Conservation (phyloP, 2,888 invertebrate genomes). For the Amblyjoppa proteus region DNA sequence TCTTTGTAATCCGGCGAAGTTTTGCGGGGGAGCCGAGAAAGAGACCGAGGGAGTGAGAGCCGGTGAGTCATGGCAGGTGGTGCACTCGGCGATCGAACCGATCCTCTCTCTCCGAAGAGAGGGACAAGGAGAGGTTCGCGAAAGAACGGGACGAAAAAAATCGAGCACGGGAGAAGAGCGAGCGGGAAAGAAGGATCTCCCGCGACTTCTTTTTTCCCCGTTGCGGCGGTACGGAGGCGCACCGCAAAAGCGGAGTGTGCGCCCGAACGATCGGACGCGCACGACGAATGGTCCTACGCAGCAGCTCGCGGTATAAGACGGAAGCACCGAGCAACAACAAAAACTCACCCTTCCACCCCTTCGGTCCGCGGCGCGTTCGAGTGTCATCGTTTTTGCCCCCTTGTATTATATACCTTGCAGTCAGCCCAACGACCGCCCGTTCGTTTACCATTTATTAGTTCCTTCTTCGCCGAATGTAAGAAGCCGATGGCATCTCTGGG, state of each 20-base stretch:
- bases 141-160: conserved; percentile 25
- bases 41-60: conserved; percentile 48
- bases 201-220: conserved; percentile 58
- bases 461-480: conserved; percentile 56
- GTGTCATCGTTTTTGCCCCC: conserved; percentile 64
- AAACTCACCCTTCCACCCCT: conserved; percentile 56
- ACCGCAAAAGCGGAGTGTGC: conserved; percentile 48
- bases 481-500: conserved; percentile 70
- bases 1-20: conserved; percentile 82
- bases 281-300: conserved; percentile 52
- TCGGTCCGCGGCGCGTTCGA: conserved; percentile 37
- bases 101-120: neutral
- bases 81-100: conserved; percentile 70
- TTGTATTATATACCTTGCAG: conserved; percentile 25
- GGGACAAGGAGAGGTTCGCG: conserved; percentile 24
- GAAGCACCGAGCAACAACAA: conserved; percentile 45
- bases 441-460: conserved; percentile 66
- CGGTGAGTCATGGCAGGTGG: conserved; percentile 84
- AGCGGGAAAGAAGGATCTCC: conserved; percentile 60
- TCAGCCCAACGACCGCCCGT: conserved; percentile 19
- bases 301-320: conserved; percentile 31
- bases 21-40: conserved; percentile 81
- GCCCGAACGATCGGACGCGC: conserved; percentile 55
- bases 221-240: neutral
- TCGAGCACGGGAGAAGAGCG: conserved; percentile 41